Evolutionary conservation across 2,113 vertebrate species (phyloP).

Genomic region (Cyanoliseus patagonus): DNA sequence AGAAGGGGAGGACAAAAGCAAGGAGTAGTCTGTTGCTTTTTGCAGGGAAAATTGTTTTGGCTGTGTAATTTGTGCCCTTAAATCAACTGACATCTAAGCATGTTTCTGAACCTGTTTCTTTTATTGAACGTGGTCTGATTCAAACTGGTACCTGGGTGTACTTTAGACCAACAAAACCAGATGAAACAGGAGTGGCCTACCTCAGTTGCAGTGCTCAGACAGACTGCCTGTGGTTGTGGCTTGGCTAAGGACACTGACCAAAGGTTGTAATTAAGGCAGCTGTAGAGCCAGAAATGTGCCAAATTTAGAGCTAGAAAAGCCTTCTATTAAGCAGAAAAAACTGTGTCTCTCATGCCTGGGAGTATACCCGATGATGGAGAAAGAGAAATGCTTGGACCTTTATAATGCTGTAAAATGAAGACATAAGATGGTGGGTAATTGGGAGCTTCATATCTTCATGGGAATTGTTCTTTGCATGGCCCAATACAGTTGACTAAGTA

Average conservation of each 20-base stretch:
- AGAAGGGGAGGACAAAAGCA: not conserved
- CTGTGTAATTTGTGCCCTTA: not conserved
- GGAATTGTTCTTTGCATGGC: not conserved
- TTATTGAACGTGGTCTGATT: rapidly evolving
- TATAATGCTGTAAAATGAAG: not conserved
- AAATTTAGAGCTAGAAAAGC: not conserved
- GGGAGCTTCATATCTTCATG: not conserved
- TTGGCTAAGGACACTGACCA: not conserved
- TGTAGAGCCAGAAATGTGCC: not conserved
- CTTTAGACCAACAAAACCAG: not conserved
- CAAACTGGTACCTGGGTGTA: not conserved
- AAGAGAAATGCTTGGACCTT: not conserved
- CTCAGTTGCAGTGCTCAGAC: rapidly evolving
- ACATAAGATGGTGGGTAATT: not conserved
- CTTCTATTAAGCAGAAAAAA: not conserved
- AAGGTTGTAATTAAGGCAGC: not conserved
- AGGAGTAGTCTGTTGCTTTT: not conserved
- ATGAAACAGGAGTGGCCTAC: not conserved
- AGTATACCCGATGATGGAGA: not conserved
- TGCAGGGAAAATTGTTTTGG: not conserved
- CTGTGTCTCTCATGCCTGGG: not conserved
- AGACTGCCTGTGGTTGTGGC: not conserved
- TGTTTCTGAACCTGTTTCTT: not conserved
- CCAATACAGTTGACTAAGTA: not conserved
- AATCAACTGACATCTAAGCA: not conserved